Evolutionary conservation across 2,888 invertebrate genomes (phyloP).

Genomic region (Vesta saturnalis): DNA sequence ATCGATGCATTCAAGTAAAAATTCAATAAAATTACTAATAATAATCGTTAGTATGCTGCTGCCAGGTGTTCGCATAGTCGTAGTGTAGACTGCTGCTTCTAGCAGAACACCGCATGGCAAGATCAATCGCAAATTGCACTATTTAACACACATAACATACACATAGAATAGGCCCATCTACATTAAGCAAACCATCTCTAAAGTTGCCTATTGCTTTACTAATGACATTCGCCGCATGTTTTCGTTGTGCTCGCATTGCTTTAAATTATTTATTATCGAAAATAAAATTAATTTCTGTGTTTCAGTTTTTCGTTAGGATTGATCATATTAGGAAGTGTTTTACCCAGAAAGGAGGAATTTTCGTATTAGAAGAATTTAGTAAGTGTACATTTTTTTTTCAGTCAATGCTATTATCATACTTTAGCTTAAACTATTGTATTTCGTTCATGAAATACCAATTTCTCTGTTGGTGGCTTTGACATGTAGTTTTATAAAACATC

Average conservation of each 20-base stretch:
- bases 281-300: constrained; percentile 58
- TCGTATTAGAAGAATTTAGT: constrained; percentile 99
- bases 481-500: too few species aligned
- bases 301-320: constrained; percentile 99
- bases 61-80: constrained; percentile 47
- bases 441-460: too few species aligned
- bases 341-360: constrained; percentile 98
- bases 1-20: constrained; percentile 28
- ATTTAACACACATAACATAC: constrained; percentile 48
- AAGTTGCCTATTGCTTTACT: constrained; percentile 65
- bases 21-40: constrained; percentile 25
- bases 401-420: too few species aligned
- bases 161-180: constrained; percentile 58
- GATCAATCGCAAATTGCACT: constrained; percentile 41
- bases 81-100: constrained; percentile 53
- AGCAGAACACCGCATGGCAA: constrained; percentile 60
- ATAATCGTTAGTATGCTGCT: constrained; percentile 36
- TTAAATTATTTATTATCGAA: constrained; percentile 5
- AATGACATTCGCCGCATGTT: constrained; percentile 50
- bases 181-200: constrained; percentile 67
- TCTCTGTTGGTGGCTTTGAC: too few species aligned
- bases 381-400: constrained; percentile 71
- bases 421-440: too few species aligned
- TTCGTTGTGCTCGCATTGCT: constrained; percentile 37
- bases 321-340: constrained; percentile 99